Evolutionary conservation across 2,113 vertebrate genomes (phyloP).

Genomic region (Lepidothrix coronata): DNA sequence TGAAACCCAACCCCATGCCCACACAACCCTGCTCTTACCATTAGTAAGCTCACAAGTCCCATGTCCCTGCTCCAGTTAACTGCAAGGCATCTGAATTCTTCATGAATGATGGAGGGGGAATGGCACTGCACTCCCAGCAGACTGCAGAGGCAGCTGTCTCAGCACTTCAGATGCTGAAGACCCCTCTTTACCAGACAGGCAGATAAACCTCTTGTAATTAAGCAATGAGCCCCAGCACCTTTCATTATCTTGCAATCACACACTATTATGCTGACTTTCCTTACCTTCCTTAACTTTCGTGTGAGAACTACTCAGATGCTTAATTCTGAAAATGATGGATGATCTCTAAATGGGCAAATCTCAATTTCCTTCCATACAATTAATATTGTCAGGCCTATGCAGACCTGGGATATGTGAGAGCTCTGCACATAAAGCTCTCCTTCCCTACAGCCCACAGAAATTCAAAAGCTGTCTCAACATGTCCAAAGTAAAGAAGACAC

Average conservation of each 20-base stretch:
- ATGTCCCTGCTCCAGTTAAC: background rate
- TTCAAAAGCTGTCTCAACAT: background rate
- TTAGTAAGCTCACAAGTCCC: background rate
- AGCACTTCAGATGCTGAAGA: background rate
- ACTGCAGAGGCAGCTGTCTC: background rate
- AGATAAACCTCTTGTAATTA: background rate
- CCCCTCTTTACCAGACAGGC: background rate
- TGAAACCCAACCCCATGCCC: background rate
- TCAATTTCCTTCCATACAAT: slow-evolving; percentile 15
- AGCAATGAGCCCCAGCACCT: background rate
- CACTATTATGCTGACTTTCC: background rate
- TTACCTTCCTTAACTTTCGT: background rate
- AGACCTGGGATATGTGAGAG: background rate
- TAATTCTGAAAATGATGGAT: slow-evolving; percentile 34
- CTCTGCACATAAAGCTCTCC: background rate
- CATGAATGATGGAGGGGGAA: background rate
- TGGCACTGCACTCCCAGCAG: background rate
- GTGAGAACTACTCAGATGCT: background rate
- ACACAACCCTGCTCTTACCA: background rate
- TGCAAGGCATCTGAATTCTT: background rate
- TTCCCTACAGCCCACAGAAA: background rate
- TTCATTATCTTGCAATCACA: background rate
- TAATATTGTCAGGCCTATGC: background rate
- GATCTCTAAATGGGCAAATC: background rate
- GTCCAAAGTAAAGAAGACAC: background rate